A percentile compares a stretch with the other conserved stretches of the same genome.
Evolutionary conservation across 2,888 invertebrate species (phyloP).

Genomic region (Julus scanicus): DNA sequence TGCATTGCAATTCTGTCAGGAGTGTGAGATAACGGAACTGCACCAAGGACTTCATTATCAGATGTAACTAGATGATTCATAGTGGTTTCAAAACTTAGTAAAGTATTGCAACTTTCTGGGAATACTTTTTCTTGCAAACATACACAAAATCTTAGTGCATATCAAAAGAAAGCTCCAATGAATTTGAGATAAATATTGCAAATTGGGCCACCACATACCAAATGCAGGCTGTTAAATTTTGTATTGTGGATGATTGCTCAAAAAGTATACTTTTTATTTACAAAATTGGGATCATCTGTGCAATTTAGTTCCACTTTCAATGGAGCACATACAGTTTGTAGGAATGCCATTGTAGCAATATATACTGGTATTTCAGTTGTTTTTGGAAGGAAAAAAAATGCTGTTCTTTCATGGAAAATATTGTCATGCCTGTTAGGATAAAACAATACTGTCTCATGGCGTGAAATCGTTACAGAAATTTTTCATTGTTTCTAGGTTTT

Average conservation of each 20-base stretch:
- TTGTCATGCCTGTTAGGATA: background rate
- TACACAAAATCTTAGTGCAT: background rate
- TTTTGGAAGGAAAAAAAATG: background rate
- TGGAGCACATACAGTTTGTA: background rate
- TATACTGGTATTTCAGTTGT: background rate
- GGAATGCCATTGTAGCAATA: background rate
- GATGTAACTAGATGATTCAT: background rate
- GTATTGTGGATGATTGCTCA: background rate
- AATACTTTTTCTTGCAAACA: no score
- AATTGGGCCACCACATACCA: background rate
- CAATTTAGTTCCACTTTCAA: background rate
- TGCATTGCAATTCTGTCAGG: background rate
- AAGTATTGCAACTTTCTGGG: no score
- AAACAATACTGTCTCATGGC: constrained; percentile 2
- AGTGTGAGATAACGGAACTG: background rate
- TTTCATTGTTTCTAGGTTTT: constrained; percentile 14
- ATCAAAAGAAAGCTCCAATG: background rate
- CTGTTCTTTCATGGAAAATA: background rate
- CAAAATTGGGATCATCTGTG: background rate
- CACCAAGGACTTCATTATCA: background rate
- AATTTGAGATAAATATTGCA: background rate
- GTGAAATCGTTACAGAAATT: background rate
- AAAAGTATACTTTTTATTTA: background rate
- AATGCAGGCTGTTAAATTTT: background rate
- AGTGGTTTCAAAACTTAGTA: no score